phyloP scores from a whole-genome alignment of 2,797 vertebrate species.

The Syngnathus rostellatus region DNA sequence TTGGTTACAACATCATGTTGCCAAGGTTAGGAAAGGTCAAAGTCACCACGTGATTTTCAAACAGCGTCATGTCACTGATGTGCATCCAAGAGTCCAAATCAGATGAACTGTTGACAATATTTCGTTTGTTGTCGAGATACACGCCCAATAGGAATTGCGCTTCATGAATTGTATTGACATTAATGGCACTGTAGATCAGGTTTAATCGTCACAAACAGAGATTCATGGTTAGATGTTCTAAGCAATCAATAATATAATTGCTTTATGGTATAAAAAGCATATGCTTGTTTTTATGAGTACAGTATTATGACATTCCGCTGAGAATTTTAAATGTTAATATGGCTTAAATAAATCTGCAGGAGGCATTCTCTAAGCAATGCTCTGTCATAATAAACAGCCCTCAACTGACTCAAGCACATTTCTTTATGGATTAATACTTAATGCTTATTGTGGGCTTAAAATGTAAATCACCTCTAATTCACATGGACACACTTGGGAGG shows the following conservation, averaged over 20 bases:
- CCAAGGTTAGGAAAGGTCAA: conserved; percentile 66
- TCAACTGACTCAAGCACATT: conserved; percentile 51
- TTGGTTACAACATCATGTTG: conserved; percentile 46
- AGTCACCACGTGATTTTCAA: conserved; percentile 54
- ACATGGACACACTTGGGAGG: conserved; percentile 27
- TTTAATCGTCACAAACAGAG: not conserved
- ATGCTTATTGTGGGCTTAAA: conserved; percentile 51
- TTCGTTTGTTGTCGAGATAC: conserved; percentile 9
- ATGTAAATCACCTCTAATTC: conserved; percentile 49
- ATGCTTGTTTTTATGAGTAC: conserved; percentile 11
- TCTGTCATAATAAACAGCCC: conserved; percentile 56
- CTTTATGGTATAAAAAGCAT: conserved; percentile 18
- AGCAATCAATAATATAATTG: conserved; percentile 7
- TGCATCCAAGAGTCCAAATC: conserved; percentile 31
- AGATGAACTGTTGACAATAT: conserved; percentile 14
- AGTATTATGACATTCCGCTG: conserved; percentile 28
- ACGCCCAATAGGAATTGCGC: conserved; percentile 4
- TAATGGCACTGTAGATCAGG: not conserved
- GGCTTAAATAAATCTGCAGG: conserved; percentile 33
- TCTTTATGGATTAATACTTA: conserved; percentile 59
- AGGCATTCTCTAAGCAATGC: conserved; percentile 34
- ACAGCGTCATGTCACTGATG: conserved; percentile 32
- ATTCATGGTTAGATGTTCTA: not conserved
- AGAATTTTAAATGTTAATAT: conserved; percentile 30
- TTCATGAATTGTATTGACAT: conserved; percentile 5